Evolutionary conservation across 2,797 vertebrate genomes (phyloP).

Genomic region (Forpus xanthops): DNA sequence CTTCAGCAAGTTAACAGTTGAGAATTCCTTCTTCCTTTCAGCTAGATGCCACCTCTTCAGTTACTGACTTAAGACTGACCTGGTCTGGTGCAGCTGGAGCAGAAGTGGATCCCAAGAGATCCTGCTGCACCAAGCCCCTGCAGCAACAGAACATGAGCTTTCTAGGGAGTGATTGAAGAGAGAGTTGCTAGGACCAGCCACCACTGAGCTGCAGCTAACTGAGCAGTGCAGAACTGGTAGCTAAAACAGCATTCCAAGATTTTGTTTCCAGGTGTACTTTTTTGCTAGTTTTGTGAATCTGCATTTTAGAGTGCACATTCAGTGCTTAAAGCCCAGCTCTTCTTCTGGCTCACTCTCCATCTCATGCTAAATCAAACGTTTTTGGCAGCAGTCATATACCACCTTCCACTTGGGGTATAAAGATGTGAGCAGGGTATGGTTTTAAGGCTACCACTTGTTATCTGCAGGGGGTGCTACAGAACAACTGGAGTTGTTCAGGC

Average conservation of each 20-base stretch:
- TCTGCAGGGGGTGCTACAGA: background rate
- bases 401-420: background rate
- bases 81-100: background rate
- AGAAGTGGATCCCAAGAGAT: background rate
- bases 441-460: background rate
- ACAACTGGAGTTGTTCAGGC: background rate
- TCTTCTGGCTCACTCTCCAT: background rate
- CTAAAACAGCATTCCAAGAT: background rate
- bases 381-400: background rate
- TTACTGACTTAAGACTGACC: fast-evolving
- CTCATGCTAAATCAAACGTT: background rate
- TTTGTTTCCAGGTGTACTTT: background rate
- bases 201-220: background rate
- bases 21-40: background rate
- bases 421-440: background rate
- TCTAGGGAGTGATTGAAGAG: background rate
- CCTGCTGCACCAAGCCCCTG: background rate
- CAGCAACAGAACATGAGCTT: background rate
- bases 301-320: background rate
- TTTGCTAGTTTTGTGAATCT: background rate
- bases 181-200: background rate
- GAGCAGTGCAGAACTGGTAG: background rate
- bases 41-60: background rate
- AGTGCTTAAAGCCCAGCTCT: background rate
- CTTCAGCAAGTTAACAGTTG: background rate